These are phyloP conservation scores for Rhopalosiphum padi DNA, from an alignment of 1,140 invertebrate species.

Conservation along the genomic window DNA sequence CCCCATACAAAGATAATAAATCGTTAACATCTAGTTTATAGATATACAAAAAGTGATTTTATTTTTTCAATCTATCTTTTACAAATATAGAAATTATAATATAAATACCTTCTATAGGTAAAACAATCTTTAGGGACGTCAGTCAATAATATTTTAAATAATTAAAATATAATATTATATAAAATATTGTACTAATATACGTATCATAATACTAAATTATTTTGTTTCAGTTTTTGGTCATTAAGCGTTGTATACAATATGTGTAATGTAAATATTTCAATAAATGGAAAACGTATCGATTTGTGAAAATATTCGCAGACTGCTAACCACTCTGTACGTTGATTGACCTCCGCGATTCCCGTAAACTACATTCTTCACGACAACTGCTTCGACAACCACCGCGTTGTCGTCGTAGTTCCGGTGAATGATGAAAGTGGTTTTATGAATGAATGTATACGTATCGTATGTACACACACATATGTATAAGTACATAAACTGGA, in stretches of 20 bases:
- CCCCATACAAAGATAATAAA: background rate
- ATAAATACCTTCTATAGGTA: background rate
- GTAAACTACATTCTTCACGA: conserved; percentile 39
- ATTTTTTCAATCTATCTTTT: background rate
- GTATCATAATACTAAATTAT: too few relatives aligned
- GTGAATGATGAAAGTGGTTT: conserved; percentile 55
- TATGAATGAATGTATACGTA: conserved; percentile 52
- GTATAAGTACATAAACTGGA: background rate
- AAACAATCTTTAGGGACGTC: too few relatives aligned
- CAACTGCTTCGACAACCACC: background rate
- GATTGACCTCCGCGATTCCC: conserved; percentile 47
- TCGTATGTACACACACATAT: background rate
- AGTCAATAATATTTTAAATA: too few relatives aligned
- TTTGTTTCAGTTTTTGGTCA: background rate
- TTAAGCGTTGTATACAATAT: background rate
- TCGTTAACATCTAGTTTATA: background rate
- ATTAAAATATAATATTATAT: too few relatives aligned
- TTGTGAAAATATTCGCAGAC: background rate
- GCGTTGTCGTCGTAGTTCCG: conserved; percentile 17
- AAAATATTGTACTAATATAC: too few relatives aligned
- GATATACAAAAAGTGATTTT: background rate
- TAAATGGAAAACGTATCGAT: background rate
- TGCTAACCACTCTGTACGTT: background rate
- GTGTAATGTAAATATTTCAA: background rate
- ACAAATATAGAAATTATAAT: background rate